Percentiles rank a stretch among this genome's conserved stretches.
phyloP scores from a whole-genome alignment of 1,140 invertebrate species.

The Megalopta genalis region DNA sequence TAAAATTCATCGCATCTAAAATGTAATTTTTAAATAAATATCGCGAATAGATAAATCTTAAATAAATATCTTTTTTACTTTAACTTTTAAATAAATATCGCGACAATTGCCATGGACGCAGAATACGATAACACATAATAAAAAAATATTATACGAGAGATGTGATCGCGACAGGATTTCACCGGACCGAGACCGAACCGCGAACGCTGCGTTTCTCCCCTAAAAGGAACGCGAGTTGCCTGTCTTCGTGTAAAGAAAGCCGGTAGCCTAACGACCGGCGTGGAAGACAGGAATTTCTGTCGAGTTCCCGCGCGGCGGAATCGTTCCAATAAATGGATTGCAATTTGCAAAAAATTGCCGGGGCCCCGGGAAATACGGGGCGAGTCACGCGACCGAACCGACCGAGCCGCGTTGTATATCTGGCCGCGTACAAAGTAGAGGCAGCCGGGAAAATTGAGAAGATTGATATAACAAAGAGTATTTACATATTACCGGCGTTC shows the following conservation, averaged over 20 bases:
- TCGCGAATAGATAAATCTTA: no score
- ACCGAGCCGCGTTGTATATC: neutral
- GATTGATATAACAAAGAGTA: constrained; percentile 1
- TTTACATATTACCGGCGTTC: neutral
- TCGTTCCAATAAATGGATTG: constrained; percentile 4
- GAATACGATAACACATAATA: no score
- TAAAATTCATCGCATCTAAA: no score
- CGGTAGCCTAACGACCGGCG: neutral
- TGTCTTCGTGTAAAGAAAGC: neutral
- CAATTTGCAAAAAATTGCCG: neutral
- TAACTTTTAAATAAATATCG: no score
- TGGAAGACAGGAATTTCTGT: neutral
- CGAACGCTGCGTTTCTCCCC: no score
- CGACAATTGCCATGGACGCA: no score
- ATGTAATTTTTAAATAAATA: no score
- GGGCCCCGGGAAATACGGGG: neutral
- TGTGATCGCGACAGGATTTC: no score
- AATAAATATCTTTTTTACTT: no score
- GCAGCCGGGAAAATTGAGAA: neutral
- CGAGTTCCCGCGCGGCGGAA: neutral
- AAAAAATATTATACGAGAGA: no score
- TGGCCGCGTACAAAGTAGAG: neutral
- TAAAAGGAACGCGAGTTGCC: no score
- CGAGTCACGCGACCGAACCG: neutral
- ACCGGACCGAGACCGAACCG: no score